A percentile compares a stretch with the other conserved stretches of the same genome.
Evolutionary conservation across 2,888 invertebrate genomes (phyloP).

Genomic region (Syrista parreyssii): DNA sequence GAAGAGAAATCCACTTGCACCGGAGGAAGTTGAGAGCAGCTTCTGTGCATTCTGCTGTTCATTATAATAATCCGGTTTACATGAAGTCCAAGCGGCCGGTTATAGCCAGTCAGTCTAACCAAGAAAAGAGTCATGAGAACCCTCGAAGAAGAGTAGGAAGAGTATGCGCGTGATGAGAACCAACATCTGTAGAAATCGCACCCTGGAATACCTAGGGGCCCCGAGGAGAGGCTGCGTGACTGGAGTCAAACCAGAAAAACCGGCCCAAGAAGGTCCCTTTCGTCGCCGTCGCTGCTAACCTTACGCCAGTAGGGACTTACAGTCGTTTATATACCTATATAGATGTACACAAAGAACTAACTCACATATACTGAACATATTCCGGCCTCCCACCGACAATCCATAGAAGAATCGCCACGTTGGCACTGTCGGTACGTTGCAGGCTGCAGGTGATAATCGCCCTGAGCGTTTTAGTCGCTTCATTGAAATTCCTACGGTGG

Average conservation of each 20-base stretch:
- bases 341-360: neutral
- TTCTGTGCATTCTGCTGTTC: neutral
- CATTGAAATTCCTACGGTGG: conserved; percentile 4
- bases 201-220: conserved; percentile 43
- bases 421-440: conserved; percentile 25
- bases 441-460: conserved; percentile 6
- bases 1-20: neutral
- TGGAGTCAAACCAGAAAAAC: conserved; percentile 61
- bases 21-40: neutral
- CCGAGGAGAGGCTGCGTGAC: conserved; percentile 32
- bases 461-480: neutral
- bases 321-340: neutral
- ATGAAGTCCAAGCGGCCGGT: neutral
- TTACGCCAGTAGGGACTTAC: neutral
- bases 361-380: neutral
- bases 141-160: neutral
- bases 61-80: neutral
- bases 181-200: conserved; percentile 31
- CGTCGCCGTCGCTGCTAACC: neutral
- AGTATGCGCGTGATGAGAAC: conserved; percentile 20
- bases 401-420: conserved; percentile 40
- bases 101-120: neutral
- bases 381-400: conserved; percentile 18
- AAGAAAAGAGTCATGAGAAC: neutral
- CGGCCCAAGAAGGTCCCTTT: conserved; percentile 42